phyloP scores from a whole-genome alignment of 1,140 invertebrate genomes.

The Drosophila sp. region DNA sequence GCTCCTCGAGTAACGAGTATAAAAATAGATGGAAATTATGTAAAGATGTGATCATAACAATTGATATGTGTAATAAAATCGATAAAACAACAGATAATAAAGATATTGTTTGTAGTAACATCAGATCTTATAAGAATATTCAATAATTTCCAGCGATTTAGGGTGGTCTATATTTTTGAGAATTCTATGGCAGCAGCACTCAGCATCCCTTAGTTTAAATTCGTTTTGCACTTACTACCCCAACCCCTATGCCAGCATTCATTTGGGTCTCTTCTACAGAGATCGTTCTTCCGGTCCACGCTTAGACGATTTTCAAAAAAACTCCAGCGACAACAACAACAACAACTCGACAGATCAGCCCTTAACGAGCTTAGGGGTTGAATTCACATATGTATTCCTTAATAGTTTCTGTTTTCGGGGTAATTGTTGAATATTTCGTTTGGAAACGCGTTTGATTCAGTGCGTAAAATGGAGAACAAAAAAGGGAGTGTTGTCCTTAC shows the following conservation, averaged over 20 bases:
- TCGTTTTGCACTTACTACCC: background rate
- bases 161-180: background rate
- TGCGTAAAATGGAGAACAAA: slow-evolving; percentile 61
- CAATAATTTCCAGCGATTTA: background rate
- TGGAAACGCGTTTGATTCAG: slow-evolving; percentile 19
- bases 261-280: background rate
- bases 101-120: background rate
- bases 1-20: background rate
- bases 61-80: no score
- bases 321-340: background rate
- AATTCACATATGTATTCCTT: slow-evolving; percentile 10
- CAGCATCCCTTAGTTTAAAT: slow-evolving; percentile 1
- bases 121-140: background rate
- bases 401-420: slow-evolving; percentile 54
- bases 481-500: slow-evolving; percentile 31
- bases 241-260: background rate
- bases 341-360: slow-evolving; percentile 35
- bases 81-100: background rate
- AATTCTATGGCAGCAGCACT: background rate
- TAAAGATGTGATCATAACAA: no score
- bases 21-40: background rate
- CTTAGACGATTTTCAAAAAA: background rate
- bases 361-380: slow-evolving; percentile 62
- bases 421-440: slow-evolving; percentile 61
- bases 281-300: slow-evolving; percentile 7